Evolutionary conservation across 2,888 invertebrate genomes (phyloP), one percentile per base, ranked within the genome.

Genomic region (Papilio elwesi): DNA sequence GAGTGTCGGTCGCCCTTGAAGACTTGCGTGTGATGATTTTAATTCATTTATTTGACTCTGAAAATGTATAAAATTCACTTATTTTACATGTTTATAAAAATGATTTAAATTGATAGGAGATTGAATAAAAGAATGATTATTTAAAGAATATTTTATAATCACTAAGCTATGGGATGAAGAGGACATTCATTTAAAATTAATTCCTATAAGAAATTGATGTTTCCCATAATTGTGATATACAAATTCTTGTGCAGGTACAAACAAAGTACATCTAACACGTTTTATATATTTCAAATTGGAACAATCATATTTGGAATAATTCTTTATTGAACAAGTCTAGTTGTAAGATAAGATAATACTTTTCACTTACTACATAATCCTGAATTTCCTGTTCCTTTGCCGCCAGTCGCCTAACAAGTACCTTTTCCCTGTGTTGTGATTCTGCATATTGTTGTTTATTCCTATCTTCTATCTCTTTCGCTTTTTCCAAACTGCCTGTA

Each of bases 351-450:
- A 71, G 62, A 76, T 51, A 62, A 16, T 47, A 62, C 2, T 15
- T 10, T 65, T 53, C 52, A 80, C 97, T 95, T 95, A 98, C 98
- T 94, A 97, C 96, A 94, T 97, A 98, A 93, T 99, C 98, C 92
- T 99, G 98, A 89, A 98, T 96, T 94, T 99, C 99, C 90, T 99
- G 98, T 88, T 99, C 99, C 93, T 99, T 99, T 78, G 97, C 97
- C 75, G 98, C 97, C 79, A 99, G 95, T 83, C 98, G 95, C 84
- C 98, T 96, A 80, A 98, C 97, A 80, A 99, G 95, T 77, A 98
- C 96, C 91, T 98, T 98, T 90, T 99, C 99, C 82, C 98, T 95
- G 81, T 98, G 96, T 84, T 97, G 97, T 77, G 98, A 96, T 87
- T 99, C 99, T 72, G 95, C 94, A 85, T 97, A 96, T 87, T 98